Conservation (phyloP, 2,797 vertebrate genomes). For the Muscicapa comitata region DNA sequence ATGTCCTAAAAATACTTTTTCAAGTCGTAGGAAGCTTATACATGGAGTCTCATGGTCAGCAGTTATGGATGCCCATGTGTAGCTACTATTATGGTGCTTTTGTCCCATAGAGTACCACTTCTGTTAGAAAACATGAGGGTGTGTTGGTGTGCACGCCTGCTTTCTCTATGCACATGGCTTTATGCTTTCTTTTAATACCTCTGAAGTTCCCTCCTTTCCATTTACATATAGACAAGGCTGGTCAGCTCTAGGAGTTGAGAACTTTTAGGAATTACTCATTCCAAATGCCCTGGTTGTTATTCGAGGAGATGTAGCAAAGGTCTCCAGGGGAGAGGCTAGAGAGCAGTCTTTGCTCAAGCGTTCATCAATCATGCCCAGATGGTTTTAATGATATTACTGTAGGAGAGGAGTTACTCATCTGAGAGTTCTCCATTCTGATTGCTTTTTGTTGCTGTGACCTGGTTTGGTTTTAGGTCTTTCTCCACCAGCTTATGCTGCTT, state of each 20-base stretch:
- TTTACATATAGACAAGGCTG: not conserved
- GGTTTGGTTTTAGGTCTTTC: constrained; percentile 83
- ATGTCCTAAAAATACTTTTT: not conserved
- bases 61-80: not conserved
- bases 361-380: not conserved
- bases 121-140: constrained; percentile 15
- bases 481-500: constrained; percentile 89
- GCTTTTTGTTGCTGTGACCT: not conserved
- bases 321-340: not conserved
- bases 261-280: not conserved
- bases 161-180: constrained; percentile 53
- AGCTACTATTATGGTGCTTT: not conserved
- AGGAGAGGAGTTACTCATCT: not conserved
- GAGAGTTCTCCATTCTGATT: not conserved
- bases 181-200: constrained; percentile 41
- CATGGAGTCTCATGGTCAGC: not conserved
- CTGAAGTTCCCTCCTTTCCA: not conserved
- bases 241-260: not conserved
- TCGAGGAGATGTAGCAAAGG: not conserved
- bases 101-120: constrained; percentile 53
- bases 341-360: not conserved
- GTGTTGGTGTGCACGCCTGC: constrained; percentile 43
- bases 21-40: not conserved
- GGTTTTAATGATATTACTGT: not conserved
- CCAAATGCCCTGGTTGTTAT: not conserved